phyloP scores from a whole-genome alignment of 2,888 invertebrate genomes.

The Acrocera orbiculus region DNA sequence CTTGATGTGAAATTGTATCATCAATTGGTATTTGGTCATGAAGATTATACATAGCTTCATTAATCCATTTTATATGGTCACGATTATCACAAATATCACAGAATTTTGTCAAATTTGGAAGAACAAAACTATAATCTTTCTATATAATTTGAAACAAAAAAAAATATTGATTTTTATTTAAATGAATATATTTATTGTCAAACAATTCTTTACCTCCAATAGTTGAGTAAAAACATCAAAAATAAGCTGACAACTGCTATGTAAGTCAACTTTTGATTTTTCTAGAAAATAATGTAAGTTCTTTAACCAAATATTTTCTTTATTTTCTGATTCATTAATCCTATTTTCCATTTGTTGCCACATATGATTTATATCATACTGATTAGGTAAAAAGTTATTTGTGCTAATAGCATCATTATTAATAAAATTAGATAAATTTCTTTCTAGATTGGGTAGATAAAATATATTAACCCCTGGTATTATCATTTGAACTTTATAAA shows the following conservation, averaged over 20 bases:
- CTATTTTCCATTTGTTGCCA: conserved; percentile 30
- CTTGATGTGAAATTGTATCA: conserved; percentile 58
- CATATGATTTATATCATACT: conserved; percentile 30
- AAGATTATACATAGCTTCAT: conserved; percentile 47
- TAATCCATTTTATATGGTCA: conserved; percentile 63
- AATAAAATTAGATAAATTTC: conserved; percentile 19
- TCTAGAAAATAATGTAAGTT: conserved; percentile 29
- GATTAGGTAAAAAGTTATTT: conserved; percentile 26
- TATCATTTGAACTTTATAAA: conserved; percentile 28
- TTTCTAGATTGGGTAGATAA: conserved; percentile 42
- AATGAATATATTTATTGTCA: no score
- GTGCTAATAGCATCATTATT: conserved; percentile 28
- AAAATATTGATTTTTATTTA: neutral
- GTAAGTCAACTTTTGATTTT: conserved; percentile 60
- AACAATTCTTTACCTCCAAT: conserved; percentile 26
- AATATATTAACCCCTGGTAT: conserved; percentile 34
- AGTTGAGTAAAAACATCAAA: conserved; percentile 76
- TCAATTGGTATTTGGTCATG: conserved; percentile 49
- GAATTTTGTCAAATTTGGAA: conserved; percentile 49
- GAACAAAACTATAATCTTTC: conserved; percentile 36
- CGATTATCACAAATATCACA: conserved; percentile 61
- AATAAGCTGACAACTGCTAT: conserved; percentile 82
- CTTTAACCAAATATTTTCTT: conserved; percentile 20
- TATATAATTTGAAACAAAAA: conserved; percentile 12
- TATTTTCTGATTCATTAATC: conserved; percentile 10